phyloP scores from a whole-genome alignment of 1,140 invertebrate genomes.

The Aphaenogaster rudis region DNA sequence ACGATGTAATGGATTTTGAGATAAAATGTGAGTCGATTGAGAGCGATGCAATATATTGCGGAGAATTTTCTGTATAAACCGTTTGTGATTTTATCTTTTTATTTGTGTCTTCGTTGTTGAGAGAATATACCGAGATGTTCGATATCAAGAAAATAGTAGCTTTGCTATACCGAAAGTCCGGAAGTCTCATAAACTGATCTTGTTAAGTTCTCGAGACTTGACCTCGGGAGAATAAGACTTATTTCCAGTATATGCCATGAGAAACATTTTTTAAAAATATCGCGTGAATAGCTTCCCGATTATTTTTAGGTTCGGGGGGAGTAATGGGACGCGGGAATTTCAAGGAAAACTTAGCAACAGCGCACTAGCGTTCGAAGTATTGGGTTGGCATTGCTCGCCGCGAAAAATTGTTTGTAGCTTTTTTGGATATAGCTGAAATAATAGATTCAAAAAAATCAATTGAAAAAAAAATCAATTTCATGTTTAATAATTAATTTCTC shows the following conservation, averaged over 20 bases:
- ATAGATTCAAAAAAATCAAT: too few relatives aligned
- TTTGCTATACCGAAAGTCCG: constrained; percentile 15
- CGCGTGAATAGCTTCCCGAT: constrained; percentile 20
- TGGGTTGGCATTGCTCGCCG: too few relatives aligned
- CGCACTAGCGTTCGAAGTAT: too few relatives aligned
- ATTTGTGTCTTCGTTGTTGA: not conserved
- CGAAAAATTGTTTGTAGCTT: too few relatives aligned
- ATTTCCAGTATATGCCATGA: constrained; percentile 20
- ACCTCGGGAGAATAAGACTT: constrained; percentile 47
- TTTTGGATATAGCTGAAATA: too few relatives aligned
- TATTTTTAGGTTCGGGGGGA: not conserved
- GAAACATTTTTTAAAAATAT: constrained; percentile 32
- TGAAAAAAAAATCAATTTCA: too few relatives aligned
- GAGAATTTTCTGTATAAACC: not conserved
- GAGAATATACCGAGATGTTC: not conserved
- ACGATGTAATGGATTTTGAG: not conserved
- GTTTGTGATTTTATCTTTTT: constrained; percentile 10
- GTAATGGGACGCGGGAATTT: too few relatives aligned
- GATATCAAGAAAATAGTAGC: constrained; percentile 3
- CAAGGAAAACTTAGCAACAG: too few relatives aligned
- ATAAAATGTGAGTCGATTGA: not conserved
- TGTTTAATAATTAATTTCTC: too few relatives aligned
- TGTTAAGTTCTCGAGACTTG: constrained; percentile 62
- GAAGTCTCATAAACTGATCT: constrained; percentile 59
- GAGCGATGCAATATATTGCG: not conserved